These are phyloP conservation scores for Diarsia dahlii DNA, from an alignment of 2,888 invertebrate species.

Conservation along the genomic window DNA sequence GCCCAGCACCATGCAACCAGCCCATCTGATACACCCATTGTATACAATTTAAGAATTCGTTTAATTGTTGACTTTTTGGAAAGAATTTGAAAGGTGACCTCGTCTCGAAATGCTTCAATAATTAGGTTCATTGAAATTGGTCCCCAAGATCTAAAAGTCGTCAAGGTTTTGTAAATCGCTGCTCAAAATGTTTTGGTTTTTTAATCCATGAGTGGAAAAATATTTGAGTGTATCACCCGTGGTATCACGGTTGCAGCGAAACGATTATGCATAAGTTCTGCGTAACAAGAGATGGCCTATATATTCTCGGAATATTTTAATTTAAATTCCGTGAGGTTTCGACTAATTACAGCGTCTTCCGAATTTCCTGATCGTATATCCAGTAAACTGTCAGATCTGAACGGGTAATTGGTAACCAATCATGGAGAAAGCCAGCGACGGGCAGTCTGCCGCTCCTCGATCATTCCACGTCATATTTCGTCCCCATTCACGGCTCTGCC, in stretches of 20 bases:
- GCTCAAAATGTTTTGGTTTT: conserved; percentile 10
- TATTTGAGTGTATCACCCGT: conserved; percentile 25
- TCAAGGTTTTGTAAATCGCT: conserved; percentile 33
- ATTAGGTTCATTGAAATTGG: conserved; percentile 62
- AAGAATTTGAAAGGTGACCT: conserved; percentile 66
- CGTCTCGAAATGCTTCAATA: conserved; percentile 46
- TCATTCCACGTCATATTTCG: conserved; percentile 72
- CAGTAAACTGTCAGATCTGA: conserved; percentile 69
- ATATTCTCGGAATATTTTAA: conserved; percentile 56
- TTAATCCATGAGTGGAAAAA: conserved; percentile 7
- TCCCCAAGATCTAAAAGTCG: conserved; percentile 48
- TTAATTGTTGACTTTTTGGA: conserved; percentile 63
- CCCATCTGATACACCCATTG: conserved; percentile 64
- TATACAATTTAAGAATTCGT: conserved; percentile 60
- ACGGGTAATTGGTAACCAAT: conserved; percentile 81
- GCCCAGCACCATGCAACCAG: conserved; percentile 67
- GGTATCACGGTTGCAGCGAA: conserved; percentile 27
- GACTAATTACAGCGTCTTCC: conserved; percentile 65
- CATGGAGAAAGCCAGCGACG: conserved; percentile 81
- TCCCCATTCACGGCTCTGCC: conserved; percentile 66
- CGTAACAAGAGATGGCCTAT: conserved; percentile 44
- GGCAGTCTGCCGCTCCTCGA: conserved; percentile 69
- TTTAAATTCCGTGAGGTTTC: conserved; percentile 45
- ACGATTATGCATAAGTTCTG: conserved; percentile 47
- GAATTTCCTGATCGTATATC: conserved; percentile 70